A percentile compares a stretch with the other conserved stretches of the same genome.
phyloP scores from a whole-genome alignment of 1,140 invertebrate genomes.

The Drosophila equinoxialis region DNA sequence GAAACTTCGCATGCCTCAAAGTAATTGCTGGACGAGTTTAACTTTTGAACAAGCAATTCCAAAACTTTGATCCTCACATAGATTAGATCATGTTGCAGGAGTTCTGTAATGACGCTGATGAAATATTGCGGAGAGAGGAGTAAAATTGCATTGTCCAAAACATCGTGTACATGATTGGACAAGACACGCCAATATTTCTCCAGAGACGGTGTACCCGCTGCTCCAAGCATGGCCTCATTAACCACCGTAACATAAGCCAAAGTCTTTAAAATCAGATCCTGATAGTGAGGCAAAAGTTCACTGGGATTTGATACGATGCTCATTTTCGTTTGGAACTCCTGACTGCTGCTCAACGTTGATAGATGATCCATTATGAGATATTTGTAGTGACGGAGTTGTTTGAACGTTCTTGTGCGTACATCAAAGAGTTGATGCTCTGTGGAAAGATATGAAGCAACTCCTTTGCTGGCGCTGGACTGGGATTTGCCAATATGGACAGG shows the following conservation, averaged over 20 bases:
- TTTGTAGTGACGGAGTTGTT: conserved; percentile 92
- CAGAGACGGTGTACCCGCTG: conserved; percentile 74
- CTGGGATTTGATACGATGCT: conserved; percentile 68
- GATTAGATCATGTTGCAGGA: conserved; percentile 88
- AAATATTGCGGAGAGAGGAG: conserved; percentile 91
- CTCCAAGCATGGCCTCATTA: conserved; percentile 84
- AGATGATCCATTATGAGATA: conserved; percentile 90
- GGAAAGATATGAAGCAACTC: not conserved
- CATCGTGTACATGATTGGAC: conserved; percentile 90
- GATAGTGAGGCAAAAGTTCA: conserved; percentile 83
- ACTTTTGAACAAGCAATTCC: conserved; percentile 91
- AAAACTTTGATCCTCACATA: conserved; percentile 91
- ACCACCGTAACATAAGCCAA: conserved; percentile 87
- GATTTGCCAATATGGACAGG: conserved; percentile 66
- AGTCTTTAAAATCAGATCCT: conserved; percentile 87
- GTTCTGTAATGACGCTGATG: conserved; percentile 88
- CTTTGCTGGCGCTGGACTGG: conserved; percentile 22
- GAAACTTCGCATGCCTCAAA: conserved; percentile 84
- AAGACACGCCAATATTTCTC: conserved; percentile 92
- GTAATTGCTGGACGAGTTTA: conserved; percentile 88
- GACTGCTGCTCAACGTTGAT: conserved; percentile 86
- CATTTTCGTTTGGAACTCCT: conserved; percentile 87
- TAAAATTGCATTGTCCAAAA: conserved; percentile 90
- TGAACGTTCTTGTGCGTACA: conserved; percentile 86
- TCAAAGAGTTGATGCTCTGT: conserved; percentile 86